Evolutionary conservation across 2,113 vertebrate genomes (phyloP).

Genomic region (Pteruthius melanotis): DNA sequence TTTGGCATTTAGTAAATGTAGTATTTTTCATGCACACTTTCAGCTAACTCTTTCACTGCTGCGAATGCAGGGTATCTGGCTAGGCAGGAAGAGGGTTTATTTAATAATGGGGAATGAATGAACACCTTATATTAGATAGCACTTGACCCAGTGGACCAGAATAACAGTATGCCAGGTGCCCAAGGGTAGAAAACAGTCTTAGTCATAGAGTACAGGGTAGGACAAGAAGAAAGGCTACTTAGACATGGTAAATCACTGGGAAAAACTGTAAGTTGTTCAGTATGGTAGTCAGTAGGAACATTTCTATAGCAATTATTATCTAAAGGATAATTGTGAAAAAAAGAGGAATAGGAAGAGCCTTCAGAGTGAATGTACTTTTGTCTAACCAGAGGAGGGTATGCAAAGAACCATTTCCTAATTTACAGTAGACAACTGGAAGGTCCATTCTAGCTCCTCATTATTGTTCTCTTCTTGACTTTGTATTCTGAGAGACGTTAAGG

Average conservation of each 20-base stretch:
- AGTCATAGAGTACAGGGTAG: background rate
- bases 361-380: background rate
- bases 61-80: background rate
- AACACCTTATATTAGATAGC: background rate
- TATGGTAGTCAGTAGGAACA: background rate
- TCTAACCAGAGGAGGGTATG: background rate
- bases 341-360: background rate
- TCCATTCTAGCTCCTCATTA: background rate
- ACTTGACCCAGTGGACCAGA: background rate
- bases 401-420: background rate
- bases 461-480: background rate
- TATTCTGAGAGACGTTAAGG: background rate
- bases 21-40: background rate
- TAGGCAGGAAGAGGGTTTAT: background rate
- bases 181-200: background rate
- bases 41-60: background rate
- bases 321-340: background rate
- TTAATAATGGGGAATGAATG: background rate
- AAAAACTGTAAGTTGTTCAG: background rate
- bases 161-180: background rate
- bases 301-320: background rate
- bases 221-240: background rate
- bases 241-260: background rate
- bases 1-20: background rate
- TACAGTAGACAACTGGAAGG: background rate